phyloP scores from a whole-genome alignment of 2,797 vertebrate genomes.

The Esox lucius region DNA sequence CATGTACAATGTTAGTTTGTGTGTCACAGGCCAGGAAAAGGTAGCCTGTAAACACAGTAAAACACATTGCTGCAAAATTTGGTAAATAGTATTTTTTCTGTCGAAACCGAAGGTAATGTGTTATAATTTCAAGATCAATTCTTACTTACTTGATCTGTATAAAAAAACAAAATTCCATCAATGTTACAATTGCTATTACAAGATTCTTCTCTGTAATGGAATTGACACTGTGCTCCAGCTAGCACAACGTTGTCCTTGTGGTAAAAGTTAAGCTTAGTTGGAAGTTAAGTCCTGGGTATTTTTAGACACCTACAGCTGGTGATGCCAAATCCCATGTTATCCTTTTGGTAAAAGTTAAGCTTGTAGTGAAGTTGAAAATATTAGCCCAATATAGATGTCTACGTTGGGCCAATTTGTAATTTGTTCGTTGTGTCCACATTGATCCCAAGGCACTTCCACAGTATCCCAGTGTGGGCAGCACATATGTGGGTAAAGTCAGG shows the following conservation, averaged over 20 bases:
- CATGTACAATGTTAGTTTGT: neutral
- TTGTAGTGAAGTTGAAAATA: neutral
- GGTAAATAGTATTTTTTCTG: too few relatives aligned
- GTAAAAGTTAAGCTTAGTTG: slow-evolving; percentile 4
- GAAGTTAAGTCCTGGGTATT: neutral
- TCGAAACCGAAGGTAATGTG: too few relatives aligned
- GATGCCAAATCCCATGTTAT: neutral
- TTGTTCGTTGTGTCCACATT: too few relatives aligned
- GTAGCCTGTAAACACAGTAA: neutral
- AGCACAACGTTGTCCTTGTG: neutral
- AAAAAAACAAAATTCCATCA: too few relatives aligned
- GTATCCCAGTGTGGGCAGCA: too few relatives aligned
- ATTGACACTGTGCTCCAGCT: neutral
- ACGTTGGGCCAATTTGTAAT: too few relatives aligned
- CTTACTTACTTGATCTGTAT: too few relatives aligned
- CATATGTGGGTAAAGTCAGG: too few relatives aligned
- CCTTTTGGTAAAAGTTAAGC: neutral
- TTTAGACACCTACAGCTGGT: slow-evolving; percentile 4
- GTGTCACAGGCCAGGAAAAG: neutral
- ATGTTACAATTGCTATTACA: neutral
- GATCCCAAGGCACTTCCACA: too few relatives aligned
- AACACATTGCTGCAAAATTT: neutral
- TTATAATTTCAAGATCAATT: too few relatives aligned
- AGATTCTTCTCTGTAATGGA: neutral
- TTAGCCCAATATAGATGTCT: too few relatives aligned